Conservation (phyloP, 2,113 vertebrate genomes). For the Lanius collurio region DNA sequence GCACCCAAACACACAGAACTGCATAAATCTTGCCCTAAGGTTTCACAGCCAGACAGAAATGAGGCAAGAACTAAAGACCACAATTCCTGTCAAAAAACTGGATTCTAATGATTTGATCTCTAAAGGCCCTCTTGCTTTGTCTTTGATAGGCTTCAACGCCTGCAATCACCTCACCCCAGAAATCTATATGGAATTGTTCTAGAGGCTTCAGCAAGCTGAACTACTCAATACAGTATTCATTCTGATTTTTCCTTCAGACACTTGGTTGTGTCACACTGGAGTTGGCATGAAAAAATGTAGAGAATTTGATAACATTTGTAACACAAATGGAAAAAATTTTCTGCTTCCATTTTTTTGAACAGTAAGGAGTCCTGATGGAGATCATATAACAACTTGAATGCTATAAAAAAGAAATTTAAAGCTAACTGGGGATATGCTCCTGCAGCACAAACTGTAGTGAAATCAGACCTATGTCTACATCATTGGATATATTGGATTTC, state of each 20-base stretch:
- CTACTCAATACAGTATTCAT: background rate
- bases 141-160: background rate
- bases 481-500: background rate
- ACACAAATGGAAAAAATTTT: background rate
- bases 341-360: background rate
- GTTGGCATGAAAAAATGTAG: background rate
- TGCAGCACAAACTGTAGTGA: background rate
- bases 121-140: background rate
- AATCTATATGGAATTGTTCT: background rate
- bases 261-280: background rate
- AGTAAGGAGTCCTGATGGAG: background rate
- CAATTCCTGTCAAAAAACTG: background rate
- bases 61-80: background rate
- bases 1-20: background rate
- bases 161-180: background rate
- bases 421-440: rapidly evolving
- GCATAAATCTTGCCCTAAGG: background rate
- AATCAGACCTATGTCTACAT: background rate
- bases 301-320: background rate
- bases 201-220: background rate
- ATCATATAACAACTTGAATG: background rate
- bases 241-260: background rate
- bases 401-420: background rate
- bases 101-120: background rate
- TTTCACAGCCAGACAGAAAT: background rate